Evolutionary conservation across 2,797 vertebrate species (phyloP).

Genomic region (Smutsia temminckii): DNA sequence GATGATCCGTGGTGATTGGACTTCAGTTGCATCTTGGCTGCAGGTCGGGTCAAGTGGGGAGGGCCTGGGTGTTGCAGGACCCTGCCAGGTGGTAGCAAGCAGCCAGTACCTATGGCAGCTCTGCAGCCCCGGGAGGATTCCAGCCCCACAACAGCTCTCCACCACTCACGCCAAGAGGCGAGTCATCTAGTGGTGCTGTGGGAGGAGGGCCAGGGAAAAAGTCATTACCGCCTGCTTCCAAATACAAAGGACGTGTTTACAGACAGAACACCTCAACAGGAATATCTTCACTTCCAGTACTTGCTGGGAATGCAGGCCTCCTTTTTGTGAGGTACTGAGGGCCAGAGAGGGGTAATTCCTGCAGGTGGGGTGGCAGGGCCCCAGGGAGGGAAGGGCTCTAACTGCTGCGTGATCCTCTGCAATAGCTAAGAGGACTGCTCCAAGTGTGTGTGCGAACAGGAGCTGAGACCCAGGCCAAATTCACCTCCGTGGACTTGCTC

Average conservation of each 20-base stretch:
- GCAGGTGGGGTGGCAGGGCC: not conserved
- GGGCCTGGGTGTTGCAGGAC: not conserved
- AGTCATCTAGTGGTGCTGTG: not conserved
- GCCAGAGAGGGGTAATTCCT: no score
- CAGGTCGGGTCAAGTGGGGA: not conserved
- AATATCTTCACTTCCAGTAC: not conserved
- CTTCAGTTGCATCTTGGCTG: not conserved
- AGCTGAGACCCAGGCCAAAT: constrained; percentile 88
- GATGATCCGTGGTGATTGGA: no score
- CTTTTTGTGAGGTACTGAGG: not conserved
- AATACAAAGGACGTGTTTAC: constrained; percentile 66
- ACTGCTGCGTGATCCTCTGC: not conserved
- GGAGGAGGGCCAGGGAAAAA: constrained; percentile 4
- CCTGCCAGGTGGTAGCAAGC: not conserved
- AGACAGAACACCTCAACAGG: not conserved
- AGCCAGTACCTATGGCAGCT: not conserved
- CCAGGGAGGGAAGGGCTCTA: not conserved
- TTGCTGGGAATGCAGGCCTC: not conserved
- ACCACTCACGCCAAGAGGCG: not conserved
- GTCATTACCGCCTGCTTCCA: constrained; percentile 56
- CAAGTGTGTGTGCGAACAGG: constrained; percentile 84
- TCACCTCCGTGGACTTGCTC: constrained; percentile 87
- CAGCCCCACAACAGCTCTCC: not conserved
- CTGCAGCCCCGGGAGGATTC: not conserved
- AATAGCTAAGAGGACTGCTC: constrained; percentile 87